Base-by-base conservation (phyloP, 2,113 vertebrate genomes). In the Xiphophorus maculatus region DNA sequence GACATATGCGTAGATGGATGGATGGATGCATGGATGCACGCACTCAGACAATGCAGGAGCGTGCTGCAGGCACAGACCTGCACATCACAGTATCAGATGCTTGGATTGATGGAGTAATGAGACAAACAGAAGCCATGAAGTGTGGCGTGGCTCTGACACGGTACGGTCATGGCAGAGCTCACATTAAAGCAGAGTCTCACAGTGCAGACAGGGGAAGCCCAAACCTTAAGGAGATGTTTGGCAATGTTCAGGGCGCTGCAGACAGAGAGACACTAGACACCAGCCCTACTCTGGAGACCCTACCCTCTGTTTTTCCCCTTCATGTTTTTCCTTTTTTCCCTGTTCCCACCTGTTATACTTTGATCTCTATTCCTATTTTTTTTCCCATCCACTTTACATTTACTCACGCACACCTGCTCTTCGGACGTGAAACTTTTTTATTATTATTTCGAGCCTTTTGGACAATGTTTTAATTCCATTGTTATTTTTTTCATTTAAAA, bases 1-100 rank as follows among this genome's bases (percentile, higher is more conserved):
- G 73, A 63, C 73, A 54, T 64, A 84, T 71, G 71, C 68, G 32
- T 67, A 74, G 83, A 37, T 12, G 35, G 35, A 37, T 37, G 35
- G 35, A 84, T 79, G 82, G 77, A 84, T 74, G 72, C 74, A 80
- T 77, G 58, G 83, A 84, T 80, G 76, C 83, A 82, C 48, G 58
- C 19, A 28, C 68, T 67, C 67, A 82, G 44, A 73, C 74, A 68
- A 35, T 63, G 61, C 54, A 33, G 68, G 66, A 73, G 80, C 40
- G 35, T 66, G 65, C 63, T 68, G 69, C 82, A 58, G 64, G 79
- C 76, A 62, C 81, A 74, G 71, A 75, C 80, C 62, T 68, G 86
- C 73, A 76, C 67, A 80, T 79, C 61, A 44, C 42, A 13, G 40
- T 33, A 75, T 75, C 71, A 66, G 61, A 58, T 25, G 74, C 79